Evolutionary conservation across 2,113 vertebrate species (phyloP).

Genomic region (Alexandromys fortis): DNA sequence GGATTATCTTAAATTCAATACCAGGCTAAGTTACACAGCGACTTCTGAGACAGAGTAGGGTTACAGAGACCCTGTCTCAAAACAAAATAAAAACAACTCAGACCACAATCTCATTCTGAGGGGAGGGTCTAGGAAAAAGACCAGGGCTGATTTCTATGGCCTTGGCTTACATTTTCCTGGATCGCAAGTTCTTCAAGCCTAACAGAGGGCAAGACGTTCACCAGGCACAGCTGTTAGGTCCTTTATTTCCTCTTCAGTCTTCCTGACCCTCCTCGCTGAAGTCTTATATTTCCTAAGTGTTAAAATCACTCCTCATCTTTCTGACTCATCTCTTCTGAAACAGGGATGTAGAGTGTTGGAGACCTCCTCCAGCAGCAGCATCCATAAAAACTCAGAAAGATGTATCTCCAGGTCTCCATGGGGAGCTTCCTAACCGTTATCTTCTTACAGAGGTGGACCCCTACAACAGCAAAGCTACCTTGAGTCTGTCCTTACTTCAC

Average conservation of each 20-base stretch:
- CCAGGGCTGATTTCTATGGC: background rate
- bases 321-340: slow-evolving; percentile 70
- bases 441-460: background rate
- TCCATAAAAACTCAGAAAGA: background rate
- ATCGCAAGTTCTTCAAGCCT: slow-evolving; percentile 24
- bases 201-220: background rate
- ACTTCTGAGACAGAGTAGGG: background rate
- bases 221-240: slow-evolving; percentile 20
- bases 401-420: background rate
- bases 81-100: no score
- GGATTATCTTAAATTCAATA: no score
- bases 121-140: background rate
- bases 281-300: no score
- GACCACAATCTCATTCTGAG: background rate
- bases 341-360: background rate
- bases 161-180: background rate
- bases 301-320: slow-evolving; percentile 8
- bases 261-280: background rate
- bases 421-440: background rate
- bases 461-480: background rate
- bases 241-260: background rate
- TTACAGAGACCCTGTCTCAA: background rate
- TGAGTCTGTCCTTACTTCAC: background rate
- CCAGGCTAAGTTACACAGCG: background rate
- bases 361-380: slow-evolving; percentile 30